phyloP scores from a whole-genome alignment of 2,888 invertebrate species.

The Encarsia formosa region DNA sequence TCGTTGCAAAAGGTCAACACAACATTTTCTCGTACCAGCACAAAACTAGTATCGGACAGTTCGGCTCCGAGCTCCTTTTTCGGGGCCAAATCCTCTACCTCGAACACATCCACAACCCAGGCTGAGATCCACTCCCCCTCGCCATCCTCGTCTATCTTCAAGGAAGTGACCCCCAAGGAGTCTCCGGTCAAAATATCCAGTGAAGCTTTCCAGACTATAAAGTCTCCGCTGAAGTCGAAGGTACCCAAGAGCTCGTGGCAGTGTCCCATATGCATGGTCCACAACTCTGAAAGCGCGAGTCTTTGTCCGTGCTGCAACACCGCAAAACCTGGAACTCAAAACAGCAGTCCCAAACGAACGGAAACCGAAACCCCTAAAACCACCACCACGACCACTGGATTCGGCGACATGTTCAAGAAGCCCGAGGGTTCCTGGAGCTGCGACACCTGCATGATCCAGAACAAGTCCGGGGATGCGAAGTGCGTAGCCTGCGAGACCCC shows the following conservation, averaged over 20 bases:
- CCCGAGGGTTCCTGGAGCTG: constrained; percentile 58
- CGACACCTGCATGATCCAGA: constrained; percentile 56
- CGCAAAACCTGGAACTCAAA: constrained; percentile 42
- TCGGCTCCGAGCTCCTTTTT: too few species aligned
- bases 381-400: constrained; percentile 27
- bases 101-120: too few species aligned
- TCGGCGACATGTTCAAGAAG: constrained; percentile 48
- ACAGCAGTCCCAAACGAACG: constrained; percentile 13
- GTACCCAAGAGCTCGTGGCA: constrained; percentile 61
- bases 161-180: too few species aligned
- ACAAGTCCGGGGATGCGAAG: constrained; percentile 49
- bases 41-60: too few species aligned
- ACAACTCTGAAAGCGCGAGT: constrained; percentile 53
- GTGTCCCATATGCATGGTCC: constrained; percentile 61
- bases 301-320: constrained; percentile 58
- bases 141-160: too few species aligned
- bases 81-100: too few species aligned
- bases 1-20: too few species aligned
- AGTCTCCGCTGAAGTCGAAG: constrained; percentile 43
- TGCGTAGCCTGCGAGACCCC: constrained; percentile 51
- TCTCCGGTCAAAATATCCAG: too few species aligned
- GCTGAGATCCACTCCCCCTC: too few species aligned
- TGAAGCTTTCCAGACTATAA: neutral
- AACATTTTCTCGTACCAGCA: too few species aligned
- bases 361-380: neutral